Evolutionary conservation across 2,113 vertebrate genomes (phyloP), one percentile per base, ranked within the genome.

Genomic region (Scatophagus argus): DNA sequence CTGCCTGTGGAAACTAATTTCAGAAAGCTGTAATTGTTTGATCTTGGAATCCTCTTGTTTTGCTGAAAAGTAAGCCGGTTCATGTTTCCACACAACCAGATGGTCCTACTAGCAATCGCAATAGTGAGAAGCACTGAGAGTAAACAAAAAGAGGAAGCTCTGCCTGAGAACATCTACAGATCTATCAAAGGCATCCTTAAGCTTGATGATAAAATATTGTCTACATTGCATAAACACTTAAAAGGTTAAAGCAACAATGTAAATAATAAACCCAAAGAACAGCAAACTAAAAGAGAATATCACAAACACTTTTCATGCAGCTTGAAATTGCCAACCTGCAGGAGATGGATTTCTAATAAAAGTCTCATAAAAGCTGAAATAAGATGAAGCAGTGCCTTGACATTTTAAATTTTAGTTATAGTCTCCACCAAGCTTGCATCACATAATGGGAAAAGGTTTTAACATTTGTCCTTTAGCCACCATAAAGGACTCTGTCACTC

Each of bases 81-180:
- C 29, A 11, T 52, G 64, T 77, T 61, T 62, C 52, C 36, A 74
- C 59, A 70, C 49, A 64, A 82, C 55, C 80, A 87, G 71, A 77
- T 85, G 87, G 84, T 79, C 55, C 67, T 51, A 21, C 39, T 79
- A 13, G 10, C 63, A 63, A 61, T 43, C 51, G 21, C 46, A 64
- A 71, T n/a, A 47, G 47, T 10, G 39, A 83, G 73, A 76, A 69
- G 55, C 71, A 65, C 12, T 16, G 75, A 51, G 31, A 84, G 63
- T 71, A 83, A 89, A 88, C 76, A 84, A 73, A 63, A 84, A 66
- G 46, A 80, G 61, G 62, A 69, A 34, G 32, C 82, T 77, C 47
- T 14, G 23, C 44, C 67, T 87, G 80, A 82, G 72, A n/a, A 46
- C 54, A 81, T 56, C 38, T 6, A 71, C 38, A 44, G 38, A 47